These are phyloP conservation scores for Oxyteleia sp. DNA, from an alignment of 2,888 invertebrate species.

Conservation along the genomic window DNA sequence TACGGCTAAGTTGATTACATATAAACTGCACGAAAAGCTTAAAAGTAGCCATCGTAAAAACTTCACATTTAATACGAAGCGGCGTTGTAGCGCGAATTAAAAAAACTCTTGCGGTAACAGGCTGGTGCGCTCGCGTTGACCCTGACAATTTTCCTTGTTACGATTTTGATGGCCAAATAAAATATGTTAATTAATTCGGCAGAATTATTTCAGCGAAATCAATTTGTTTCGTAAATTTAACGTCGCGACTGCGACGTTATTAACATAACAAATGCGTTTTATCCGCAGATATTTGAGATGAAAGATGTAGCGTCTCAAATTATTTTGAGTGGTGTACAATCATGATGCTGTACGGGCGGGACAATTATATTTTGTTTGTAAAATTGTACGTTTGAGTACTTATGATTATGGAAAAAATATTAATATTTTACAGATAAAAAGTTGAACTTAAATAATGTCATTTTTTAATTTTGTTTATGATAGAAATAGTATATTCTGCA, in stretches of 20 bases:
- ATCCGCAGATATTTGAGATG: neutral
- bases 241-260: neutral
- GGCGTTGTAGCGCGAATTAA: conserved; percentile 11
- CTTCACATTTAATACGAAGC: conserved; percentile 23
- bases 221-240: conserved; percentile 6
- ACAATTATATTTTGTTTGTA: no score
- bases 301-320: no score
- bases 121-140: neutral
- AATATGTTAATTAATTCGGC: conserved; percentile 11
- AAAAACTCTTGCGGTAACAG: conserved; percentile 14
- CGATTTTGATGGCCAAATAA: conserved; percentile 7
- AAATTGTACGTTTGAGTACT: no score
- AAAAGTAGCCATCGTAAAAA: conserved; percentile 28
- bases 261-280: neutral
- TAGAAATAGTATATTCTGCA: no score
- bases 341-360: no score
- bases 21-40: conserved; percentile 25
- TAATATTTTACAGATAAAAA: no score
- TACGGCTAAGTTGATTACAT: conserved; percentile 26
- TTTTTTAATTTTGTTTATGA: no score
- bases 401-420: no score
- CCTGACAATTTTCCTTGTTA: neutral
- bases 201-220: neutral
- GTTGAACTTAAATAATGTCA: no score
- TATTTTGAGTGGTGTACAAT: no score